Evolutionary conservation across 2,113 vertebrate genomes (phyloP), one percentile per base, ranked within the genome.

Genomic region (Halcyon malimbica): DNA sequence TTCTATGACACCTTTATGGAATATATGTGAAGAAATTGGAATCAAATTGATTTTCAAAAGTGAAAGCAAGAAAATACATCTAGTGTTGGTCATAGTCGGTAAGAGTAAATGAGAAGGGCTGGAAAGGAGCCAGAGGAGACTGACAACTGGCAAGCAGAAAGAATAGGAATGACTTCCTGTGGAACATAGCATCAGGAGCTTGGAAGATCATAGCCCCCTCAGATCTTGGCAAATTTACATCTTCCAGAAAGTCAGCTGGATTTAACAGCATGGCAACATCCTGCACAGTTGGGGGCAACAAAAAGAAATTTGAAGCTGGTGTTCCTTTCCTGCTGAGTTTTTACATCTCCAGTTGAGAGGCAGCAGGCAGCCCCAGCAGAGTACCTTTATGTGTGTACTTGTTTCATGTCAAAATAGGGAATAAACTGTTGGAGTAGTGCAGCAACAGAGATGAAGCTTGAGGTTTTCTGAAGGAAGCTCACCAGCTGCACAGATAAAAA

Each of bases 311-410:
- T 94, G 84, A 97, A 94, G 87, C 63, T 89, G 64, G 81, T 84
- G 78, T 87, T 94, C 65, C 60, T 87, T 90, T 89, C 97, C 92
- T 96, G 96, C 96, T 97, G 95, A 65, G 94, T 90, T 97, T 96
- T 95, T 91, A 91, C 63, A 94, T 95, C 94, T 96, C 96, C 93
- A 97, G 92, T 96, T 79, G 96, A 92, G 93, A 97, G 89, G 84
- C 94, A 97, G 96, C 94, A 97, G 95, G 96, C 92, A 94, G 93
- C 44, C 96, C 64, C 95, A 97, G 96, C 94, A 95, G 95, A 97
- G 85, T 90, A 96, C 93, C 95, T 94, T 95, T 96, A 95, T 97
- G 77, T 94, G 67, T 73, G 67, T 83, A 71, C 78, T 94, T 85
- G 74, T 77, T 90, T 97, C 93, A 92, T 96, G 95, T 96, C 96